Conservation (phyloP, 2,113 vertebrate species). For the Phylloscopus whistleri region DNA sequence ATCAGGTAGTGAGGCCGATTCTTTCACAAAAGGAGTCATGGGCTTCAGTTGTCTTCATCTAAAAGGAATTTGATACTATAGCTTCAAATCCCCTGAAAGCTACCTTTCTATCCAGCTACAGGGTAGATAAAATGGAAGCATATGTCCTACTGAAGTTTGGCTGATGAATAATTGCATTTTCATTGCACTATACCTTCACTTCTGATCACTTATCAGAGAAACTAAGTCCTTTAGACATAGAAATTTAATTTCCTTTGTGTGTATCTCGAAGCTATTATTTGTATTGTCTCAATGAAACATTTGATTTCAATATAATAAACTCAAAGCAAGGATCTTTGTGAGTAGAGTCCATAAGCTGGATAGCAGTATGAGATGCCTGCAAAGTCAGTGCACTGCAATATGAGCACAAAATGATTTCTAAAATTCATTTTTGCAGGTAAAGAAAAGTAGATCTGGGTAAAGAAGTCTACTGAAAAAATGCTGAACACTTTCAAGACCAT, state of each 20-base stretch:
- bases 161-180: background rate
- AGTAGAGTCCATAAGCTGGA: background rate
- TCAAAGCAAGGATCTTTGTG: background rate
- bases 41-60: fast-evolving
- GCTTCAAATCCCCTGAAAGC: background rate
- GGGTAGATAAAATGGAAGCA: background rate
- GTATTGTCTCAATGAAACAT: background rate
- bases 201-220: background rate
- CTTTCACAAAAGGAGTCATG: background rate
- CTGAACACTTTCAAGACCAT: background rate
- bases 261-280: background rate
- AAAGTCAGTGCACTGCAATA: background rate
- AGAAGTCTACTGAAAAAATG: background rate
- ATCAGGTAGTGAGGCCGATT: fast-evolving
- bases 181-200: background rate
- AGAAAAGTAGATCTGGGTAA: background rate
- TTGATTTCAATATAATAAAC: background rate
- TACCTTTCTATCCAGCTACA: background rate
- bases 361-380: background rate
- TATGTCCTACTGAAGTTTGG: fast-evolving
- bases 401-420: background rate
- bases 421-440: background rate
- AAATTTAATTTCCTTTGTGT: background rate
- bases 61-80: background rate
- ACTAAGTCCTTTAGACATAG: background rate